These are phyloP conservation scores for Montipora sp. DNA, from an alignment of 64 coral and sea anemone genomes.

Conservation along the genomic window DNA sequence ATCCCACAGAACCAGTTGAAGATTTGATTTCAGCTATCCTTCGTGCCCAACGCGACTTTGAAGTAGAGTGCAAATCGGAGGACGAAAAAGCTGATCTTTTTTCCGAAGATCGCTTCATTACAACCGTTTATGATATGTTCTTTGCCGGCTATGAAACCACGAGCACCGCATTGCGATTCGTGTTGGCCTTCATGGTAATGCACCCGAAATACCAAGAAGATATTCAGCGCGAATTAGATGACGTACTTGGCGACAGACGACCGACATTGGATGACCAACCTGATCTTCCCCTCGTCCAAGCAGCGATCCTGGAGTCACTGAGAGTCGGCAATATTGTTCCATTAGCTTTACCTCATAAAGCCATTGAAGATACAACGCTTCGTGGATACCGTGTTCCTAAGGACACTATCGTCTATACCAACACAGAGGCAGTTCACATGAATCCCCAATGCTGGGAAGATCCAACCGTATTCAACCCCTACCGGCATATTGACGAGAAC, in stretches of 20 bases:
- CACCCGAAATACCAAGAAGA: conserved; percentile 8
- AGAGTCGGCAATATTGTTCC: neutral
- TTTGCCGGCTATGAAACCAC: conserved; percentile 40
- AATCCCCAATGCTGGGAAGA: conserved; percentile 37
- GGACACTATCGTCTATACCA: neutral
- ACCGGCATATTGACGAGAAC: conserved; percentile 27
- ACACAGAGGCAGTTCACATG: conserved; percentile 28
- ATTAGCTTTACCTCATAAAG: neutral
- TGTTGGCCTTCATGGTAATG: neutral
- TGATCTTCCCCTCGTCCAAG: conserved; percentile 13
- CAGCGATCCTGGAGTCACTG: conserved; percentile 29
- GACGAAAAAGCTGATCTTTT: neutral
- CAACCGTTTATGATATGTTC: conserved; percentile 44
- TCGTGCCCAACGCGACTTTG: conserved; percentile 4
- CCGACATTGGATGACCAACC: conserved; percentile 19
- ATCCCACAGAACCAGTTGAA: conserved; percentile 2
- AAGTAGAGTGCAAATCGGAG: neutral
- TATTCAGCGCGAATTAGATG: conserved; percentile 19
- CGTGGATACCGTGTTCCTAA: conserved; percentile 42
- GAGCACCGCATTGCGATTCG: conserved; percentile 35
- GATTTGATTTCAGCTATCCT: conserved; percentile 32
- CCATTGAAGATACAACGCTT: neutral
- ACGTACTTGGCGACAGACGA: neutral
- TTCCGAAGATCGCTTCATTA: conserved; percentile 10
- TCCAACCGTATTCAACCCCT: conserved; percentile 23